phyloP scores from a whole-genome alignment of 2,888 invertebrate species.

The Onthophagus sagittarius region DNA sequence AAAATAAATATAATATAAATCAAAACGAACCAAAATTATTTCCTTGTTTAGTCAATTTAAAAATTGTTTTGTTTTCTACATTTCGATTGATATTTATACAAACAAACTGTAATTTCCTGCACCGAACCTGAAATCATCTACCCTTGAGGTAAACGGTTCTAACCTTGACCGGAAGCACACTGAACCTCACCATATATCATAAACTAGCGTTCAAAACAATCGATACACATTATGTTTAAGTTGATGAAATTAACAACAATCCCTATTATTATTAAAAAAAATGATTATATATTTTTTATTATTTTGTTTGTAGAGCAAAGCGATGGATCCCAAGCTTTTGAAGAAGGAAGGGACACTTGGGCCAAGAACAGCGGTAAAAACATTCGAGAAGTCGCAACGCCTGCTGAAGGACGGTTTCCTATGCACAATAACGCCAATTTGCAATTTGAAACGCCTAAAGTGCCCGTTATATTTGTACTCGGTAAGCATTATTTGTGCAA shows the following conservation, averaged over 20 bases:
- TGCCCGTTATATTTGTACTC: conserved; percentile 85
- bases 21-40: too few relatives aligned
- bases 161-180: conserved; percentile 9
- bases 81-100: background rate
- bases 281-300: background rate
- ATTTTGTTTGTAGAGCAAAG: conserved; percentile 61
- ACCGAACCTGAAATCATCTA: background rate
- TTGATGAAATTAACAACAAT: background rate
- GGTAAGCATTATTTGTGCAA: conserved; percentile 52
- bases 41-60: too few relatives aligned
- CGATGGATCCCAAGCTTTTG: conserved; percentile 66
- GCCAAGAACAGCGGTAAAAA: conserved; percentile 51
- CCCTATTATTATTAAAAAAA: background rate
- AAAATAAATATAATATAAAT: too few relatives aligned
- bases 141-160: background rate
- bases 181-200: background rate
- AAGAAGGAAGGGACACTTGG: conserved; percentile 52
- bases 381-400: conserved; percentile 53
- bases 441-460: conserved; percentile 80
- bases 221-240: background rate
- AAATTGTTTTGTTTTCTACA: background rate
- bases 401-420: conserved; percentile 67
- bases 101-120: background rate
- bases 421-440: conserved; percentile 77
- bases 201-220: background rate